Conservation (phyloP, 2,888 invertebrate genomes). For the Piscicola geometra region DNA sequence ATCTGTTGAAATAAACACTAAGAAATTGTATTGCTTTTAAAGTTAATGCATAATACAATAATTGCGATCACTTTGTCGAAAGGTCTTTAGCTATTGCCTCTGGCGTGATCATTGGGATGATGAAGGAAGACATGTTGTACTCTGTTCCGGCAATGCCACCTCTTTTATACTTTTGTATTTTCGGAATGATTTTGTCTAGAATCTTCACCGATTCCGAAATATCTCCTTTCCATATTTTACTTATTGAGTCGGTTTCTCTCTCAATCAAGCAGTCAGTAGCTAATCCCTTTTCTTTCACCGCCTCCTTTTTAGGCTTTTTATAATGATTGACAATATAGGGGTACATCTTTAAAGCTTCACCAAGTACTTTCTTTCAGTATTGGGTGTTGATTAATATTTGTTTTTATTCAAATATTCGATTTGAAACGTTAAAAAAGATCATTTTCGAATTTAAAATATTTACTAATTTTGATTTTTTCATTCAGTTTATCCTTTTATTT, state of each 20-base stretch:
- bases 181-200: constrained; percentile 29
- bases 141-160: constrained; percentile 27
- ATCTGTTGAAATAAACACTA: too few relatives aligned
- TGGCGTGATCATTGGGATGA: constrained; percentile 22
- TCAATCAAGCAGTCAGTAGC: constrained; percentile 28
- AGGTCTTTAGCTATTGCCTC: neutral
- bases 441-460: too few relatives aligned
- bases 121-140: constrained; percentile 21
- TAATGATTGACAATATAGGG: constrained; percentile 22
- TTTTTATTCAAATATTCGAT: too few relatives aligned
- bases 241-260: constrained; percentile 20
- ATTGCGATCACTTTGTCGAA: neutral
- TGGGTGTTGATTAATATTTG: too few relatives aligned
- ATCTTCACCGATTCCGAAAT: constrained; percentile 23
- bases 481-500: too few relatives aligned
- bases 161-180: constrained; percentile 29
- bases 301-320: constrained; percentile 18
- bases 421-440: too few relatives aligned
- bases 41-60: too few relatives aligned
- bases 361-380: too few relatives aligned
- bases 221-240: constrained; percentile 28
- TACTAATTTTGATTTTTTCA: too few relatives aligned
- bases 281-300: constrained; percentile 12
- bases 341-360: constrained; percentile 1
- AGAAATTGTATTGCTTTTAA: too few relatives aligned